Conservation (phyloP, 2,113 vertebrate species). For the Pangasianodon hypophthalmus region DNA sequence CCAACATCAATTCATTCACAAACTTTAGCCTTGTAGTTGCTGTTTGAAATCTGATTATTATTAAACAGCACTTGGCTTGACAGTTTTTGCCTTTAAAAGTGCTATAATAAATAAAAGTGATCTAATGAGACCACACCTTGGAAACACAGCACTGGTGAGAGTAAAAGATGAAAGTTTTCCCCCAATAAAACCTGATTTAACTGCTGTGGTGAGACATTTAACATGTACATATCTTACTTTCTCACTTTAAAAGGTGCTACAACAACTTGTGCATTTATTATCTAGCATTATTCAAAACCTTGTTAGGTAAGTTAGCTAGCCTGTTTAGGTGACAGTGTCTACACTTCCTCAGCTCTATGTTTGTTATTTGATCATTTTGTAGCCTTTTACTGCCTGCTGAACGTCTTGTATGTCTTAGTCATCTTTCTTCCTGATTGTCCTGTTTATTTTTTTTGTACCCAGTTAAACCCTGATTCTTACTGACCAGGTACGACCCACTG, state of each 20-base stretch:
- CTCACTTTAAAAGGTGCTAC: not conserved
- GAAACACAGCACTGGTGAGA: not conserved
- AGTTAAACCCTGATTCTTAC: constrained; percentile 59
- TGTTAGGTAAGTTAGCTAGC: not conserved
- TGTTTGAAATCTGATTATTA: no score
- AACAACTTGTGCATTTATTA: not conserved
- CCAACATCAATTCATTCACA: no score
- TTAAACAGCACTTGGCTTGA: no score
- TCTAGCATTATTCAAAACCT: not conserved
- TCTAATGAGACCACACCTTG: no score
- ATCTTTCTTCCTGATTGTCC: not conserved
- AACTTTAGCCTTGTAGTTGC: no score
- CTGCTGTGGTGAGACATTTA: no score
- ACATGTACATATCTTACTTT: no score
- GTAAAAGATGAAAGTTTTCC: not conserved
- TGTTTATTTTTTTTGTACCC: not conserved
- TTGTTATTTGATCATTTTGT: not conserved
- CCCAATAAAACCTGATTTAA: not conserved
- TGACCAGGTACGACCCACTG: constrained; percentile 84
- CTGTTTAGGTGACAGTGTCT: not conserved
- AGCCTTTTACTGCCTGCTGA: not conserved
- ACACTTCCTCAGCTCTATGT: not conserved
- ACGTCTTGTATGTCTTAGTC: not conserved
- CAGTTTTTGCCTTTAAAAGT: no score
- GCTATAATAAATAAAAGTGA: no score